Base-by-base conservation (phyloP, 64 coral and sea anemone genomes). In the Platygyra sinensis region DNA sequence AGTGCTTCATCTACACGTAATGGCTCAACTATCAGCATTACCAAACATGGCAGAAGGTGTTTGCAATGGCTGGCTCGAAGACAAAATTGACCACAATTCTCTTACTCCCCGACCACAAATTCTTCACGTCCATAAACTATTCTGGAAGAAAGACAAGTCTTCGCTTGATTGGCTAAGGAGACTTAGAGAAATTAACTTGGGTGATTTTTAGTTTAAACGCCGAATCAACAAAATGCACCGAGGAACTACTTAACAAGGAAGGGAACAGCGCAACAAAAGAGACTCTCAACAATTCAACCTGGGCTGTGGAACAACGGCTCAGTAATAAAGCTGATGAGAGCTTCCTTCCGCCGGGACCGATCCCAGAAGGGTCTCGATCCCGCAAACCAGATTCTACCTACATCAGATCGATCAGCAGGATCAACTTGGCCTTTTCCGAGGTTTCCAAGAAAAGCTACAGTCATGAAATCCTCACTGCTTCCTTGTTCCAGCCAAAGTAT, bases 301-400 rank as follows among this genome's bases (percentile, higher is more conserved):
- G 10, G 0, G 5, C 22, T 69, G 10, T 69, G 6, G 65, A 69
- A n/a, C 0, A 11, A 24, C 65, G 25, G 65, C 65, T n/a, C 22
- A 24, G 11, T 64, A 1, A 11, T 83, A 36, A 8, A 83, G 9
- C 59, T 4, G 59, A 33, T 33, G 61, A 67, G n/a, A 67, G 8
- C 2, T 24, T 31, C 12, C 20, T 42, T 24, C 0, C 14, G 7
- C 27, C 2, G 33, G 81, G 52, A 71, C 32, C 81, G 25, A 69
- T 28, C n/a, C 6, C 22, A 29, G 36, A 33, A 14, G 17, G 46
- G 24, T 85, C 11, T 85, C 22, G 9, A 15, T 27, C 62, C 51
- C 81, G 81, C 16, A 85, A 85, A 19, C 81, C 81, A 27, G 39
- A 85, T 22, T 52, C 81, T 9, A 11, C 39, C 0, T 85, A 85